Evolutionary conservation across 1,140 invertebrate genomes (phyloP).

Genomic region (Homalodisca vitripennis): DNA sequence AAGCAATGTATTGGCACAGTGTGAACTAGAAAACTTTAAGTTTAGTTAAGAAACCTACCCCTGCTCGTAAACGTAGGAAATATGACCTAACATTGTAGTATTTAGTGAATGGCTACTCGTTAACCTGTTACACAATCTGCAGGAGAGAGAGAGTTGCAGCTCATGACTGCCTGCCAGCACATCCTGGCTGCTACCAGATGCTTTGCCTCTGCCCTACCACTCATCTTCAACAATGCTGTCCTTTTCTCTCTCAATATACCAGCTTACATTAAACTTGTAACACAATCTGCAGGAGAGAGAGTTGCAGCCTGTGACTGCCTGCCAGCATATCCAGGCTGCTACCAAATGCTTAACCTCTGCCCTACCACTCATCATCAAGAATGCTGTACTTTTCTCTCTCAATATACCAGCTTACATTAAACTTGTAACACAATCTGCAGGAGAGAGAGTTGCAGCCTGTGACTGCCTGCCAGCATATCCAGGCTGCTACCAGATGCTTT

Average conservation of each 20-base stretch:
- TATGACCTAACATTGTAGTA: no score
- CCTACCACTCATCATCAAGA: conserved; percentile 61
- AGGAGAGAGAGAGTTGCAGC: conserved; percentile 48
- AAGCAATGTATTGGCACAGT: no score
- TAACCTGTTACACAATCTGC: no score
- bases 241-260: conserved; percentile 63
- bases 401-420: no score
- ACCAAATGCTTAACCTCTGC: conserved; percentile 64
- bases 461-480: conserved; percentile 66
- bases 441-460: conserved; percentile 46
- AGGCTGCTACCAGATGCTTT: conserved; percentile 64
- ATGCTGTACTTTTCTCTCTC: conserved; percentile 62
- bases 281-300: conserved; percentile 51
- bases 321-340: conserved; percentile 69
- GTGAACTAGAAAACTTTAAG: no score
- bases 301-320: conserved; percentile 48
- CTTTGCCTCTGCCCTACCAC: conserved; percentile 60
- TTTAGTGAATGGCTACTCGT: no score
- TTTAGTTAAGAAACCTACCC: no score
- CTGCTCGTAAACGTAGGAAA: no score
- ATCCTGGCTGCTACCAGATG: conserved; percentile 68
- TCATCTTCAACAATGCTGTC: conserved; percentile 64
- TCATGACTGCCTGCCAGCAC: conserved; percentile 59
- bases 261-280: no score
- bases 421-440: conserved; percentile 40